These are phyloP conservation scores for Thomomys bottae DNA, from an alignment of 2,113 vertebrate genomes.

Conservation along the genomic window DNA sequence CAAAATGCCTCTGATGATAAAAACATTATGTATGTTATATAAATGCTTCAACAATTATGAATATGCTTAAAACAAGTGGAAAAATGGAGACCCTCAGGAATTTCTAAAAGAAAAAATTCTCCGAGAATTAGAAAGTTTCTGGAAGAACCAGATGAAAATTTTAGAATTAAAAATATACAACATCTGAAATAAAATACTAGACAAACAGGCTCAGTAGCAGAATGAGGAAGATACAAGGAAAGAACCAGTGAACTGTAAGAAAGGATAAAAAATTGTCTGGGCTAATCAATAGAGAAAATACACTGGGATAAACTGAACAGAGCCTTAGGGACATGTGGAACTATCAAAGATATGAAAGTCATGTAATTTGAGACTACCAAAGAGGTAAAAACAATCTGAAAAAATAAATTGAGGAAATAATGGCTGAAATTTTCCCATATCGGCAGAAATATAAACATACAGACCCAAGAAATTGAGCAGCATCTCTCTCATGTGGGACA, in stretches of 20 bases:
- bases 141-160: slow-evolving; percentile 36
- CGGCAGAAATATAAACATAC: background rate
- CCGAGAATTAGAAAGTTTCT: slow-evolving; percentile 9
- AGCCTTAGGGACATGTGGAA: background rate
- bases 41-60: slow-evolving; percentile 22
- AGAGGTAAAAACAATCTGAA: background rate
- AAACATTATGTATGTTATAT: background rate
- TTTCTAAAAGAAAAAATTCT: background rate
- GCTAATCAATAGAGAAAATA: slow-evolving; percentile 21
- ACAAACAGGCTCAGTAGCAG: background rate
- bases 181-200: slow-evolving; percentile 23
- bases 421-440: slow-evolving; percentile 10
- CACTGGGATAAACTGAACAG: background rate
- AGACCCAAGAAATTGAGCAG: background rate
- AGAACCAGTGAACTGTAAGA: slow-evolving; percentile 9
- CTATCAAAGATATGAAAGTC: background rate
- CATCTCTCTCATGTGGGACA: background rate
- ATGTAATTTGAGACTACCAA: background rate
- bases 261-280: background rate
- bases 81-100: background rate
- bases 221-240: background rate
- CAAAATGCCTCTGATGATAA: background rate
- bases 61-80: background rate
- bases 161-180: slow-evolving; percentile 21
- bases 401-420: slow-evolving; percentile 21